Evolutionary conservation across 2,888 invertebrate genomes (phyloP).

Genomic region (Chrysolina oricalcia): DNA sequence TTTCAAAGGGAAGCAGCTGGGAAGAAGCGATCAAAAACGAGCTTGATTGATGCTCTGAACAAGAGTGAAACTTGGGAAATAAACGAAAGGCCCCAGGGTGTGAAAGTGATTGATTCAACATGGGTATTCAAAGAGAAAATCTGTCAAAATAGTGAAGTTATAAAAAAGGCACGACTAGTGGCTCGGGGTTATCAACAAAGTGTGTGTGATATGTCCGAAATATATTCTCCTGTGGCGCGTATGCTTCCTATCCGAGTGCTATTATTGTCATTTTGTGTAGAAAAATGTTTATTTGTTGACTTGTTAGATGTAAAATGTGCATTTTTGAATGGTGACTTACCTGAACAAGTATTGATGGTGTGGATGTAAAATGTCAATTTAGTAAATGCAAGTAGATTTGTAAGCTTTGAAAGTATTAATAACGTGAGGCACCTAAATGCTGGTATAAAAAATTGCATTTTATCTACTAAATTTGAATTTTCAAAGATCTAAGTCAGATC

Average conservation of each 20-base stretch:
- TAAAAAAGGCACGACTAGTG: too few relatives aligned
- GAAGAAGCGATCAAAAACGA: too few relatives aligned
- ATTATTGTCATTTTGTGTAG: too few relatives aligned
- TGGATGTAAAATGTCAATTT: too few relatives aligned
- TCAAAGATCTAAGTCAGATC: conserved; percentile 26
- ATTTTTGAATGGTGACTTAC: conserved; percentile 36
- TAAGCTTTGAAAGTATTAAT: conserved; percentile 38
- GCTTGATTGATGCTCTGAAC: too few relatives aligned
- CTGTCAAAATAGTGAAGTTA: too few relatives aligned
- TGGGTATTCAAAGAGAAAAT: too few relatives aligned
- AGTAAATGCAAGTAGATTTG: conserved; percentile 40
- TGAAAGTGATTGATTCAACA: too few relatives aligned
- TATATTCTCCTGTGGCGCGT: conserved; percentile 34
- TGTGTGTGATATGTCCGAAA: conserved; percentile 15
- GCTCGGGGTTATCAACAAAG: conserved; percentile 29
- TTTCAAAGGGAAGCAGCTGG: conserved; percentile 15
- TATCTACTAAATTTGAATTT: background rate
- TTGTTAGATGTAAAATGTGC: conserved; percentile 40
- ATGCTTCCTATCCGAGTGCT: conserved; percentile 7
- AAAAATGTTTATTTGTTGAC: conserved; percentile 18
- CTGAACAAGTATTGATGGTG: conserved; percentile 33
- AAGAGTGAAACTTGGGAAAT: too few relatives aligned
- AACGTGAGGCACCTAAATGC: conserved; percentile 29
- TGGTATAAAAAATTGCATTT: conserved; percentile 26
- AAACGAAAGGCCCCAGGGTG: conserved; percentile 11